Evolutionary conservation across 1,140 invertebrate genomes (phyloP), one percentile per base, ranked within the genome.

Genomic region (Trichonephila clavata): DNA sequence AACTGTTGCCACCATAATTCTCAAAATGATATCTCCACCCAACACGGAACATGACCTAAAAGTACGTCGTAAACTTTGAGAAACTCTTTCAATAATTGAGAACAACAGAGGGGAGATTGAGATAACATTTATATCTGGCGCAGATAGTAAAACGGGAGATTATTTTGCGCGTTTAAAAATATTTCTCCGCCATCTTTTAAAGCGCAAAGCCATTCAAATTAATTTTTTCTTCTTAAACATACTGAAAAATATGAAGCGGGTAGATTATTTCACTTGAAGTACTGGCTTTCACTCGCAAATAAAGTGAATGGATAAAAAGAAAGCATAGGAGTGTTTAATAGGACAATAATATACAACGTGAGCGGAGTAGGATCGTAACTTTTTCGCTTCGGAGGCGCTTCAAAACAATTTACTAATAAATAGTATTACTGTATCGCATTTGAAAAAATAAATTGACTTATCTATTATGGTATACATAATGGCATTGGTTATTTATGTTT

Each of bases 91-190:
- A 86, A 86, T 86, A 86, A 86, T 63, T 86, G 57, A 57, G 27
- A 63, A 86, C 84, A 86, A 86, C 57, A 39, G 50, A 86, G 59
- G 43, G n/a, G 68, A 77, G 68, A 77, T 77, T 77, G 81, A 60
- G 60, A 86, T 86, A 86, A 63, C 84, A 63, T 86, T 86, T 86
- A 86, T 86, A 86, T 57, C 60, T 61, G 27, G 57, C 59, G 60
- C 84, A 63, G 84, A 86, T 60, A 63, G 84, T 86, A 63, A 86
- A 86, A 86, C 24, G 84, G 60, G 84, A 86, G 84, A 86, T 86
- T 86, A 86, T 63, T 86, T 86, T 39, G 18, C 57, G 84, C n/a
- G 84, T 86, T 86, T 86, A 86, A 61, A 86, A 86, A 86, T 63
- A 63, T 63, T 86, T 86, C 59, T 60, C 84, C 24, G 59, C 21